Percentiles rank a stretch among this genome's conserved stretches.
Conservation (phyloP, 2,888 invertebrate genomes). For the Hyposoter dolosus region DNA sequence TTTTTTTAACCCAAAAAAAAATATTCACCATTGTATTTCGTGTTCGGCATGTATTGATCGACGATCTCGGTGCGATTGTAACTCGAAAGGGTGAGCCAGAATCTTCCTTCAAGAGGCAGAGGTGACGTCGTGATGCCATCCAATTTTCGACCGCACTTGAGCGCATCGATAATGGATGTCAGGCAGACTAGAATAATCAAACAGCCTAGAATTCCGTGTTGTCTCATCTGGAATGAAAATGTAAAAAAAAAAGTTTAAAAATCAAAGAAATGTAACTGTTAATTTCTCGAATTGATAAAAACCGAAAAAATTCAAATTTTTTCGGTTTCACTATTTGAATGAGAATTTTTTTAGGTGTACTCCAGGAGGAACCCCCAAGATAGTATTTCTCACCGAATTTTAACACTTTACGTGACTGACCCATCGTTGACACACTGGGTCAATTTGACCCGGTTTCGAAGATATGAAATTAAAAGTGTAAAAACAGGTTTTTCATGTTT, state of each 20-base stretch:
- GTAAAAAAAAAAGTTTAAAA: background rate
- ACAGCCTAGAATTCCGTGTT: conserved; percentile 43
- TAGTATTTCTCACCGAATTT: too few relatives aligned
- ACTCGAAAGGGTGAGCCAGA: conserved; percentile 74
- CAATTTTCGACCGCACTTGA: conserved; percentile 78
- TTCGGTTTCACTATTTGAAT: too few relatives aligned
- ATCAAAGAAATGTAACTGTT: too few relatives aligned
- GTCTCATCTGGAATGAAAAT: conserved; percentile 64
- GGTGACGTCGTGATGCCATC: conserved; percentile 74
- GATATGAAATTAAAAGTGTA: too few relatives aligned
- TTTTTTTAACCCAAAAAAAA: background rate
- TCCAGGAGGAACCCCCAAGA: too few relatives aligned
- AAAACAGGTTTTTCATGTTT: too few relatives aligned
- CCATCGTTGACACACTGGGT: too few relatives aligned
- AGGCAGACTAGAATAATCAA: conserved; percentile 52
- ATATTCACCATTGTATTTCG: conserved; percentile 81
- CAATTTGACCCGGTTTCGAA: too few relatives aligned
- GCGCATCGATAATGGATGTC: conserved; percentile 31
- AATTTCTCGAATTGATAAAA: too few relatives aligned
- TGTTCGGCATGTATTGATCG: conserved; percentile 80
- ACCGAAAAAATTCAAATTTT: too few relatives aligned
- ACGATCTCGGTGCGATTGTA: conserved; percentile 80
- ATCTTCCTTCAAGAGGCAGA: conserved; percentile 76
- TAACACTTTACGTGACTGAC: too few relatives aligned
- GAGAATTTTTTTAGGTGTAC: too few relatives aligned